Evolutionary conservation across 2,113 vertebrate species (phyloP).

Genomic region (Charina bottae): DNA sequence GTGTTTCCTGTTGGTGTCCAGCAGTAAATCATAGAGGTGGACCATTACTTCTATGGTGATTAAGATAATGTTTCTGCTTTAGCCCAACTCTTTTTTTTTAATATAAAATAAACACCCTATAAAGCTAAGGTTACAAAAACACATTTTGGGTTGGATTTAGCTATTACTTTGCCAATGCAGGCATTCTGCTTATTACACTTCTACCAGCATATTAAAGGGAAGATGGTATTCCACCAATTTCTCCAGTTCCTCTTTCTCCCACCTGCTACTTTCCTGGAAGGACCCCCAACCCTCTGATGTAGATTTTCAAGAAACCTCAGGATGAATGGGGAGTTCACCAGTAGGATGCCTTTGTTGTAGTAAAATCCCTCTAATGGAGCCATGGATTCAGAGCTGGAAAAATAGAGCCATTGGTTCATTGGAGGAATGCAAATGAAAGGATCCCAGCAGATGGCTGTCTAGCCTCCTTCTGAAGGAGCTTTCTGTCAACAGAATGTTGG

Average conservation of each 20-base stretch:
- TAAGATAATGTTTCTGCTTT: neutral
- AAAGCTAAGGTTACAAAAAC: neutral
- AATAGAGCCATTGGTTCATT: neutral
- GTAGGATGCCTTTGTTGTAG: neutral
- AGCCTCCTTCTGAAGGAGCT: neutral
- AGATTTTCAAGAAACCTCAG: neutral
- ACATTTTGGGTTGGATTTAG: neutral
- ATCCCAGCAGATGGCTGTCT: neutral
- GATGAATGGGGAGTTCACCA: neutral
- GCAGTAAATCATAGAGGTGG: neutral
- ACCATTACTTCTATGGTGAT: neutral
- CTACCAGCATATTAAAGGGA: neutral
- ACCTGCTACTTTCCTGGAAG: neutral
- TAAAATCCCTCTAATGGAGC: neutral
- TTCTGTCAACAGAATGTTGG: neutral
- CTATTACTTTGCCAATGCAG: neutral
- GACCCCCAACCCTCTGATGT: neutral
- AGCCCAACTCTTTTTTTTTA: neutral
- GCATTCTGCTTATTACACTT: neutral
- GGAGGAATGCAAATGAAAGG: neutral
- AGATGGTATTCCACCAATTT: neutral
- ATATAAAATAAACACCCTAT: neutral
- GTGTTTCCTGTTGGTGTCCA: neutral
- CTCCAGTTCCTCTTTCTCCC: neutral
- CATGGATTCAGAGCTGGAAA: neutral